Conservation (phyloP, 2,113 vertebrate genomes). For the Passerina amoena region DNA sequence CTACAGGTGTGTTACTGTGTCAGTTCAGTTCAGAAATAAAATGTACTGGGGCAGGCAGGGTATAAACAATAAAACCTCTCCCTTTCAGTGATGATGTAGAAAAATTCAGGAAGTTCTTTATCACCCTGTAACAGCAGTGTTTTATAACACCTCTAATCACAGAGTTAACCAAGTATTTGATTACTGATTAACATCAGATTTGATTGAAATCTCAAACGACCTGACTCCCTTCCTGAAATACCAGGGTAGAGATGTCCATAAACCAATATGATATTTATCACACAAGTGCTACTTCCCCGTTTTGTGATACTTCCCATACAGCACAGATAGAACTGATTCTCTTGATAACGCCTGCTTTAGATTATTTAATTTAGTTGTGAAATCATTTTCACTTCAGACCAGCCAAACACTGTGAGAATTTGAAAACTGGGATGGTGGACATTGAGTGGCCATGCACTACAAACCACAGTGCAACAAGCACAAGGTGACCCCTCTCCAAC, state of each 20-base stretch:
- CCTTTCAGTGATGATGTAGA: neutral
- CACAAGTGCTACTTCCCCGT: neutral
- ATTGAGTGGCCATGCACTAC: neutral
- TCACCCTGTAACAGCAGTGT: rapidly evolving
- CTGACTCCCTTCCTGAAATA: neutral
- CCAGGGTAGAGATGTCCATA: neutral
- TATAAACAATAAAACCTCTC: neutral
- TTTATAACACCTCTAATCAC: neutral
- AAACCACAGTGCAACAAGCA: neutral
- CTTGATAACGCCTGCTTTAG: neutral
- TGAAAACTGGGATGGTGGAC: neutral
- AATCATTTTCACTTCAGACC: neutral
- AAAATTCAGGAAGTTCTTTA: neutral
- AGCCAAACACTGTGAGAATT: neutral
- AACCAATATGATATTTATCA: neutral
- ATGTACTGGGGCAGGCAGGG: neutral
- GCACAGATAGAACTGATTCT: neutral
- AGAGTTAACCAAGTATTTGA: neutral
- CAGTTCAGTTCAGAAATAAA: neutral
- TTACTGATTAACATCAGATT: neutral
- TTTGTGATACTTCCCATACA: neutral
- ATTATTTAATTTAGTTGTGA: neutral
- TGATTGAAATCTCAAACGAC: neutral
- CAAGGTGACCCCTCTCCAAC: rapidly evolving
- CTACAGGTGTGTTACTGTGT: too few relatives aligned